Evolutionary conservation across 2,797 vertebrate species (phyloP).

Genomic region (Enteromius afrohamiltoni): DNA sequence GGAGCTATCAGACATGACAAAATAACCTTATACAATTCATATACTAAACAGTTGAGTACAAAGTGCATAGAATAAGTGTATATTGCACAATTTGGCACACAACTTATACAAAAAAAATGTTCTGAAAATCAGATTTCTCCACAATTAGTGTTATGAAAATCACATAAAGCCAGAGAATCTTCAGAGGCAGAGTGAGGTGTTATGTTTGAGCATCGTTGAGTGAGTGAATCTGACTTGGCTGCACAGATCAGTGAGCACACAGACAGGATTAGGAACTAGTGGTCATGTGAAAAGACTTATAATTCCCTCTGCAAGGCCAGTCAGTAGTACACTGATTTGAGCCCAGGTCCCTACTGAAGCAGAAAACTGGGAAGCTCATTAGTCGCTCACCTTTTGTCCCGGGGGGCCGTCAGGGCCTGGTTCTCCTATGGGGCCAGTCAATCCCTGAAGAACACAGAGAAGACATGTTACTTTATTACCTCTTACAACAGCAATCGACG

Average conservation of each 20-base stretch:
- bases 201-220: conserved; percentile 69
- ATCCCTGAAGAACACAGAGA: conserved; percentile 78
- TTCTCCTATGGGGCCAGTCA: conserved; percentile 91
- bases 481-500: conserved; percentile 25
- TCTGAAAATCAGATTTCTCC: neutral
- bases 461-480: conserved; percentile 58
- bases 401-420: conserved; percentile 82
- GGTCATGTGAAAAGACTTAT: conserved; percentile 77
- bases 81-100: neutral
- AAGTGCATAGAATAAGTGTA: neutral
- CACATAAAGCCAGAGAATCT: neutral
- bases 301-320: conserved; percentile 61
- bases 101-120: neutral
- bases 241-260: conserved; percentile 73
- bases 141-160: conserved; percentile 7
- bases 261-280: conserved; percentile 77
- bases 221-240: conserved; percentile 65
- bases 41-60: neutral
- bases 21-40: neutral
- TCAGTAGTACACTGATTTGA: conserved; percentile 64
- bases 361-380: conserved; percentile 65
- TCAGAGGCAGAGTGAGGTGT: conserved; percentile 13
- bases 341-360: conserved; percentile 60
- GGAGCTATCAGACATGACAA: neutral
- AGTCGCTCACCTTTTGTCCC: conserved; percentile 91